Percentiles rank a stretch among this genome's conserved stretches.
Evolutionary conservation across 2,888 invertebrate species (phyloP).

Genomic region (Octodonta nipae): DNA sequence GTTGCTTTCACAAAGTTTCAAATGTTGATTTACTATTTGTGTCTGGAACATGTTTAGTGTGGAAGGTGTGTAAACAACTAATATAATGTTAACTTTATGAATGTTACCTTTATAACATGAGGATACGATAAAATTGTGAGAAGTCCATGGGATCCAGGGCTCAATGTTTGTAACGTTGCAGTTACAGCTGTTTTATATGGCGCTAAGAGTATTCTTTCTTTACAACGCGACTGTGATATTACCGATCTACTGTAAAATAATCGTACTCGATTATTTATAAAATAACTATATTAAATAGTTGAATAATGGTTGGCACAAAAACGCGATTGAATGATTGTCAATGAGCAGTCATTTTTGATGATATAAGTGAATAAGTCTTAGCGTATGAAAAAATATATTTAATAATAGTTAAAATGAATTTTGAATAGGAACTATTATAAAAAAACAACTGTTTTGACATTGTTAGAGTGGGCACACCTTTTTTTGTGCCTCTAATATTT

Average conservation of each 20-base stretch:
- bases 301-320: slow-evolving; percentile 20
- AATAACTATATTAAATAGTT: slow-evolving; percentile 24
- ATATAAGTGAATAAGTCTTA: slow-evolving; percentile 31
- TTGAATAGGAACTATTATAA: slow-evolving; percentile 3
- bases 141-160: slow-evolving; percentile 5
- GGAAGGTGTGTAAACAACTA: too few relatives aligned
- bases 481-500: slow-evolving; percentile 21
- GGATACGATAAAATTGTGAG: slow-evolving; percentile 6
- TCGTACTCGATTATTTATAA: slow-evolving; percentile 17
- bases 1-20: too few relatives aligned
- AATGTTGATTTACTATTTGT: too few relatives aligned
- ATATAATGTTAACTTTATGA: too few relatives aligned
- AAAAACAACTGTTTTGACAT: slow-evolving; percentile 1
- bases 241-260: slow-evolving; percentile 25
- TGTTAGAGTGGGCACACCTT: slow-evolving; percentile 30
- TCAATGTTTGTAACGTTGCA: slow-evolving; percentile 28
- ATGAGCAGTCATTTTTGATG: too few relatives aligned
- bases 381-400: slow-evolving; percentile 23
- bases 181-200: slow-evolving; percentile 35
- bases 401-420: slow-evolving; percentile 10
- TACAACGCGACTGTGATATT: slow-evolving; percentile 37
- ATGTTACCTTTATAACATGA: too few relatives aligned
- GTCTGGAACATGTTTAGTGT: too few relatives aligned
- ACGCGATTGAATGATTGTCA: too few relatives aligned
- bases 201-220: slow-evolving; percentile 36